A percentile compares a stretch with the other conserved stretches of the same genome.
These are phyloP conservation scores for Metopia argyrocephala DNA, from an alignment of 2,888 invertebrate species.

Conservation along the genomic window DNA sequence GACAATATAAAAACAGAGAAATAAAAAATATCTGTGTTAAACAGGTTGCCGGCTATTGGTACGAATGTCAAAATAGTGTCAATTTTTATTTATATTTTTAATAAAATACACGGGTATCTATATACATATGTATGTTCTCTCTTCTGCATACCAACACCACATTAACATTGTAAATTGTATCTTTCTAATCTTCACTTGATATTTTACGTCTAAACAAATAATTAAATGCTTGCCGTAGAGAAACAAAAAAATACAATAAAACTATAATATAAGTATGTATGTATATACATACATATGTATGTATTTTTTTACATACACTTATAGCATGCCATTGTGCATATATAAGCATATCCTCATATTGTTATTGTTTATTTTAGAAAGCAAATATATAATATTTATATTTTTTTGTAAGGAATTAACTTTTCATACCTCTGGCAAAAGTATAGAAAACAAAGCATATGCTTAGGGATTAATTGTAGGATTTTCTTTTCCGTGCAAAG, in stretches of 20 bases:
- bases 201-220: too few relatives aligned
- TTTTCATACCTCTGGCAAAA: background rate
- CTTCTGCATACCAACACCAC: too few relatives aligned
- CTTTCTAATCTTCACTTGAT: too few relatives aligned
- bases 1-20: too few relatives aligned
- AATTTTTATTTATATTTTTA: background rate
- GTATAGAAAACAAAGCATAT: background rate
- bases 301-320: background rate
- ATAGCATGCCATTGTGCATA: background rate
- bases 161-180: too few relatives aligned
- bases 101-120: background rate
- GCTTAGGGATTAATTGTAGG: background rate
- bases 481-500: background rate
- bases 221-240: too few relatives aligned
- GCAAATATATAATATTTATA: too few relatives aligned
- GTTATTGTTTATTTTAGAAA: background rate
- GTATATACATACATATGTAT: background rate
- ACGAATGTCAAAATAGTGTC: background rate
- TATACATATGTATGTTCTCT: background rate
- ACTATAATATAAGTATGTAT: too few relatives aligned
- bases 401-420: background rate
- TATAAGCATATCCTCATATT: background rate
- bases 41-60: background rate
- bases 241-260: too few relatives aligned
- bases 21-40: too few relatives aligned